These are phyloP conservation scores for Platysternon megacephalum DNA, from an alignment of 2,113 vertebrate species.

Conservation along the genomic window DNA sequence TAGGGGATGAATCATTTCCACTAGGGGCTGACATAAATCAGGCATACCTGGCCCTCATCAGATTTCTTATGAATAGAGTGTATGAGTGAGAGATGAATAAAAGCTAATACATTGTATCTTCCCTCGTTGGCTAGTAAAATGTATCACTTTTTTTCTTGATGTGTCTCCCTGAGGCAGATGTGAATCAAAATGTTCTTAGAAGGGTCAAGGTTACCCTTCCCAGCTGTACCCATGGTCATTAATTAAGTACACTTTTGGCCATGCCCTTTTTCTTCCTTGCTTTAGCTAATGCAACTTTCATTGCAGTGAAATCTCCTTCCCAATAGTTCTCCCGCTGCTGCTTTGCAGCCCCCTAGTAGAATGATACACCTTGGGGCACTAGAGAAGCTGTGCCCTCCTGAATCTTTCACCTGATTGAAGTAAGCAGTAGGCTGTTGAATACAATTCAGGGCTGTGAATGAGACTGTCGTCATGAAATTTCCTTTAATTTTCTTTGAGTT, in stretches of 20 bases:
- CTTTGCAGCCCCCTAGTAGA: neutral
- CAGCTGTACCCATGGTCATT: neutral
- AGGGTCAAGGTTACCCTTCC: neutral
- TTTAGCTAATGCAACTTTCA: neutral
- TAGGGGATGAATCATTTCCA: neutral
- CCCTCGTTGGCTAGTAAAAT: neutral
- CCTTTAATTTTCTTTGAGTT: neutral
- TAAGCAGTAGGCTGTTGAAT: neutral
- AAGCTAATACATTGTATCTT: neutral
- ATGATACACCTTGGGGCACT: neutral
- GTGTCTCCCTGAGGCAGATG: neutral
- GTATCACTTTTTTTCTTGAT: neutral
- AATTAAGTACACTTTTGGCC: neutral
- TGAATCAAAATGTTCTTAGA: neutral
- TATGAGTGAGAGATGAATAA: neutral
- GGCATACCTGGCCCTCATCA: neutral
- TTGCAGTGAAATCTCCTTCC: accelerated
- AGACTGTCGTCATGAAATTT: neutral
- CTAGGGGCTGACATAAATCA: neutral
- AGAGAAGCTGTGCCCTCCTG: neutral
- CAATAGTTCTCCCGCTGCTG: neutral
- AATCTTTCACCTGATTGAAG: neutral
- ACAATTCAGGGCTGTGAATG: neutral
- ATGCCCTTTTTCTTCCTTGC: neutral
- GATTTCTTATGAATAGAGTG: neutral